Base-by-base conservation (phyloP, 2,113 vertebrate species). In the Ivindomyrus marchei region DNA sequence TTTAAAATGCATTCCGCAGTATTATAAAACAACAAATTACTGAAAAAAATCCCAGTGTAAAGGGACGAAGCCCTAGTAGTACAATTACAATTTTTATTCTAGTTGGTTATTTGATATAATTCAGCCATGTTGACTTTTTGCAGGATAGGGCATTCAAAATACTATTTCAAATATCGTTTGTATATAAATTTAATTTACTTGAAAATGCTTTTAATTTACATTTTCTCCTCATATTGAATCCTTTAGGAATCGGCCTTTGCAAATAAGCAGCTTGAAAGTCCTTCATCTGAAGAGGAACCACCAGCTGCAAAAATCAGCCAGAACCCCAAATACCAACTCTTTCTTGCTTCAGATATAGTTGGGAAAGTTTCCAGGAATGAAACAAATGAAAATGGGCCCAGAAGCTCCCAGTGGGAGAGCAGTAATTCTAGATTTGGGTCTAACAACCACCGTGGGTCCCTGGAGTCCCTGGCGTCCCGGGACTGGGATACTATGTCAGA, bases 261-360 rank as follows among this genome's bases (percentile, higher is more conserved):
- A 0, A 92, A 91, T 91, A 95, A 95, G 91, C 93, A 92, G 89
- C 42, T 47, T 0, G 93, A 93, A 90, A 95, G 94, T 53, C 94
- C 91, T 0, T 66, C 58, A 3, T 93, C 92, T 0, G 95, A 95
- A 87, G 94, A 95, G 0, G 94, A 93, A 6, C 93, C 94, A 49
- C 1, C 89, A 56, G 93, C 91, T 3, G 90, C 94, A 6, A 91
- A 62, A 77, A 7, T 24, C 88, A 90, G 0, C 17, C 90, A 92
- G 21, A 96, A 92, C 93, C 95, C 95, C 0, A 96, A 94, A 77
- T 97, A 96, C 92, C 94, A 97, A 92, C 94, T 96, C 88, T 95
- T 90, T 90, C 92, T 96, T 47, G 92, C 90, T 90, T 91, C 88
- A 1, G 91, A 94, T 1, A 91, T 92, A 0, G 21, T 91, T 15